A percentile compares a stretch with the other conserved stretches of the same genome.
These are phyloP conservation scores for Hydrotaea cyrtoneurina DNA, from an alignment of 2,888 invertebrate species.

Conservation along the genomic window DNA sequence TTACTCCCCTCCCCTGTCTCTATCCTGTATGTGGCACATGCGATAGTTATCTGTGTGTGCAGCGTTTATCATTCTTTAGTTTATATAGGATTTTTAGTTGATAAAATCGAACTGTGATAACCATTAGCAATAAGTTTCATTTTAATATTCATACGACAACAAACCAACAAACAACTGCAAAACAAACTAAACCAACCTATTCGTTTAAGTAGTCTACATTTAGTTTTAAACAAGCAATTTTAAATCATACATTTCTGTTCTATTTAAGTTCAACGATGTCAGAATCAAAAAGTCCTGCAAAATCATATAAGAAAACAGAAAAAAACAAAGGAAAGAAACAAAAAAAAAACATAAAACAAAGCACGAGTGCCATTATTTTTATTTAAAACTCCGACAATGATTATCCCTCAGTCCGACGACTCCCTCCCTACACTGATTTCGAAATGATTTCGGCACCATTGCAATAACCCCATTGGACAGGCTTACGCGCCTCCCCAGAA, in stretches of 20 bases:
- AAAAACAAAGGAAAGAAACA: background rate
- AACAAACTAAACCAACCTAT: constrained; percentile 64
- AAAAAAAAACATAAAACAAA: constrained; percentile 12
- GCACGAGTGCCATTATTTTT: constrained; percentile 62
- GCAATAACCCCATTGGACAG: background rate
- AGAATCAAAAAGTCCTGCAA: background rate
- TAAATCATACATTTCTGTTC: constrained; percentile 2
- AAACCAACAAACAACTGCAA: constrained; percentile 49
- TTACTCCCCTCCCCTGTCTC: background rate
- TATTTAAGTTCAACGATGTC: constrained; percentile 15
- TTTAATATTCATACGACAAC: constrained; percentile 42
- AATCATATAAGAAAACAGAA: too few relatives aligned
- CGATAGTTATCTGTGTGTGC: too few relatives aligned
- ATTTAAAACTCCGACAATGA: constrained; percentile 2
- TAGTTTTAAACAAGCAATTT: constrained; percentile 27
- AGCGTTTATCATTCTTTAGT: constrained; percentile 1
- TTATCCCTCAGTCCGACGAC: background rate
- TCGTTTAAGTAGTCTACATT: constrained; percentile 39
- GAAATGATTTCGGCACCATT: constrained; percentile 56
- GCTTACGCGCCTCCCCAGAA: too few relatives aligned
- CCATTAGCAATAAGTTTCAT: constrained; percentile 59
- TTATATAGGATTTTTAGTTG: constrained; percentile 11
- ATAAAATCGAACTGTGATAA: constrained; percentile 64
- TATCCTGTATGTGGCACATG: background rate
- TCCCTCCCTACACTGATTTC: constrained; percentile 13